Evolutionary conservation across 2,888 invertebrate genomes (phyloP).

Genomic region (Callosobruchus maculatus): DNA sequence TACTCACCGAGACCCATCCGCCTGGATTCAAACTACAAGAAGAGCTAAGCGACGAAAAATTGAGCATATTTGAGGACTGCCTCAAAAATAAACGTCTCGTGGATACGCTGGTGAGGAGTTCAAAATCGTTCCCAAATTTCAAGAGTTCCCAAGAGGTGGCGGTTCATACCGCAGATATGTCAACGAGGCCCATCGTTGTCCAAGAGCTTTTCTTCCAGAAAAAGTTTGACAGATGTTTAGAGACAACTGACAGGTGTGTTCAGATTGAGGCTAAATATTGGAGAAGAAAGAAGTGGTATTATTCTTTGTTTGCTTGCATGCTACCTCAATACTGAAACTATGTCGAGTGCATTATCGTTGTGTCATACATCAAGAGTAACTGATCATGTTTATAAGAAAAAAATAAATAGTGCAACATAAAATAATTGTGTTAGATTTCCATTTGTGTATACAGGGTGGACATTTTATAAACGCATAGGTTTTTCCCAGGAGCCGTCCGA

Average conservation of each 20-base stretch:
- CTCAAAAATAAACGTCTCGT: too few species aligned
- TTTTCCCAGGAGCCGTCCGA: too few species aligned
- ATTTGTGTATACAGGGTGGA: too few species aligned
- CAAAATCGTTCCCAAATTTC: neutral
- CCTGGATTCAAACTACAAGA: too few species aligned
- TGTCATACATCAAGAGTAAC: neutral
- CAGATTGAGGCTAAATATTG: neutral
- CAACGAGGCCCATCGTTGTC: neutral
- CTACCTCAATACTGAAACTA: neutral
- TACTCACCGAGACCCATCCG: too few species aligned
- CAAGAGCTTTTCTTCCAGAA: neutral
- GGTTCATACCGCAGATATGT: neutral
- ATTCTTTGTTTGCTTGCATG: neutral
- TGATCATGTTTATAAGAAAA: neutral
- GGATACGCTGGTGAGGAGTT: too few species aligned
- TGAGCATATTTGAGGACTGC: too few species aligned
- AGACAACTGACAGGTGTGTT: neutral
- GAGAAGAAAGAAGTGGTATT: neutral
- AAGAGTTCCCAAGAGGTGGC: neutral
- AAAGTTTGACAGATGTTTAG: neutral
- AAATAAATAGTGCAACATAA: neutral
- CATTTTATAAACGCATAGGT: too few species aligned
- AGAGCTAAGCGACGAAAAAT: too few species aligned
- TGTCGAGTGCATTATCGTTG: neutral
- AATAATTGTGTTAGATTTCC: too few species aligned